Percentiles rank a stretch among this genome's conserved stretches.
Evolutionary conservation across 1,140 invertebrate genomes (phyloP).

Genomic region (Rhagoletis zephyria): DNA sequence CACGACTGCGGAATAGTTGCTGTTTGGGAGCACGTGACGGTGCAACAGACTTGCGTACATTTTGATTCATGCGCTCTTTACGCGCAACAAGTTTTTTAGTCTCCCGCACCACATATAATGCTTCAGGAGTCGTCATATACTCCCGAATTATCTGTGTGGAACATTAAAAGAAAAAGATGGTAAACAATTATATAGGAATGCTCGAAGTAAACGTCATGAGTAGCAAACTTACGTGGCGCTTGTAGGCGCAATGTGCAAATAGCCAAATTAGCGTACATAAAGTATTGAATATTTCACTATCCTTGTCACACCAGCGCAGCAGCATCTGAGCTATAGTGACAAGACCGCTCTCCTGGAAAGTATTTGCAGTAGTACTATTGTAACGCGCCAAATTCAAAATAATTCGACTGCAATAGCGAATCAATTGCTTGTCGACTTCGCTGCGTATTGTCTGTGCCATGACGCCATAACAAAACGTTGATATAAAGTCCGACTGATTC

Average conservation of each 20-base stretch:
- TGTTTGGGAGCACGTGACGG: slow-evolving; percentile 46
- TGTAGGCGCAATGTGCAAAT: slow-evolving; percentile 76
- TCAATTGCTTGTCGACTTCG: slow-evolving; percentile 72
- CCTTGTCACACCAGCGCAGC: slow-evolving; percentile 79
- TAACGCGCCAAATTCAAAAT: slow-evolving; percentile 72
- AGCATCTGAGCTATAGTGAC: slow-evolving; percentile 74
- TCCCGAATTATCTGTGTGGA: slow-evolving; percentile 66
- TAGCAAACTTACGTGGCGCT: slow-evolving; percentile 73
- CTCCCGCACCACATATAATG: slow-evolving; percentile 70
- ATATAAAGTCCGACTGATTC: slow-evolving; percentile 70
- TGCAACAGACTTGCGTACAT: slow-evolving; percentile 63
- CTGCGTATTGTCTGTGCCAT: slow-evolving; percentile 73
- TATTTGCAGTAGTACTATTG: slow-evolving; percentile 66
- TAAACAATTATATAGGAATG: background rate
- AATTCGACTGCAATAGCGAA: slow-evolving; percentile 71
- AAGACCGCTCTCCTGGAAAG: slow-evolving; percentile 68
- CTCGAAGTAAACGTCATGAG: too few species aligned
- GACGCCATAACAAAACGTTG: slow-evolving; percentile 71
- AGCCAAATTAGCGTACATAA: slow-evolving; percentile 79
- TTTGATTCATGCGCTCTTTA: slow-evolving; percentile 72
- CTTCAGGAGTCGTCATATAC: slow-evolving; percentile 69
- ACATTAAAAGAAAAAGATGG: too few species aligned
- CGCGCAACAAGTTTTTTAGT: slow-evolving; percentile 71
- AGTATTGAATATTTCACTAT: slow-evolving; percentile 77
- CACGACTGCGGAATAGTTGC: slow-evolving; percentile 58